Percentiles rank a stretch among this genome's conserved stretches.
Conservation (phyloP, 2,113 vertebrate species). For the Semnopithecus entellus region DNA sequence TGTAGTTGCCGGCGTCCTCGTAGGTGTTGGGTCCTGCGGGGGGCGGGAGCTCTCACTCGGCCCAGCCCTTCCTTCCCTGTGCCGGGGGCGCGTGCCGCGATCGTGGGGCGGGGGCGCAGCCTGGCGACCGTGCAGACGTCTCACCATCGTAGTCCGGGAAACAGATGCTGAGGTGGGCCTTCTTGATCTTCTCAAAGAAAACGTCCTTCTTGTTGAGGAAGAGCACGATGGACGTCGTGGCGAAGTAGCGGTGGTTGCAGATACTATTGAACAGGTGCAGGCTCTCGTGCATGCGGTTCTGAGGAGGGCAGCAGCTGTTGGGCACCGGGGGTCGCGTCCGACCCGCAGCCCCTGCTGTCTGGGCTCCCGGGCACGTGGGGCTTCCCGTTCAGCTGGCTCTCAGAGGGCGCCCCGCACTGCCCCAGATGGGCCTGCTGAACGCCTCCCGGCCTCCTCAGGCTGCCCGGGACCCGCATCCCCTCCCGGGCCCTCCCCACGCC, state of each 20-base stretch:
- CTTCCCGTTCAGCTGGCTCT: too few species aligned
- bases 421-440: too few species aligned
- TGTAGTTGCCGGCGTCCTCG: conserved; percentile 96
- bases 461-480: neutral
- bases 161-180: conserved; percentile 98
- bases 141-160: conserved; percentile 98
- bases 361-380: neutral
- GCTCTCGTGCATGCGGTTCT: conserved; percentile 99
- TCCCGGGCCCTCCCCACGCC: neutral
- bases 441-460: neutral
- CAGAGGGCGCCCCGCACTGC: rapidly evolving
- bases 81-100: rapidly evolving
- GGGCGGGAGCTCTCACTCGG: neutral
- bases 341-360: too few species aligned
- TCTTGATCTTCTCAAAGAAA: conserved; percentile 97
- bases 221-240: conserved; percentile 96
- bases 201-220: conserved; percentile 99
- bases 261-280: conserved; percentile 99
- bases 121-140: neutral
- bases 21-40: conserved; percentile 95
- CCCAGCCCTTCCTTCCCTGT: too few species aligned
- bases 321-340: neutral
- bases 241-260: conserved; percentile 98
- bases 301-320: neutral
- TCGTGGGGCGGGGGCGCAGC: neutral